Evolutionary conservation across 2,113 vertebrate species (phyloP).

Genomic region (Formicarius rufipectus): DNA sequence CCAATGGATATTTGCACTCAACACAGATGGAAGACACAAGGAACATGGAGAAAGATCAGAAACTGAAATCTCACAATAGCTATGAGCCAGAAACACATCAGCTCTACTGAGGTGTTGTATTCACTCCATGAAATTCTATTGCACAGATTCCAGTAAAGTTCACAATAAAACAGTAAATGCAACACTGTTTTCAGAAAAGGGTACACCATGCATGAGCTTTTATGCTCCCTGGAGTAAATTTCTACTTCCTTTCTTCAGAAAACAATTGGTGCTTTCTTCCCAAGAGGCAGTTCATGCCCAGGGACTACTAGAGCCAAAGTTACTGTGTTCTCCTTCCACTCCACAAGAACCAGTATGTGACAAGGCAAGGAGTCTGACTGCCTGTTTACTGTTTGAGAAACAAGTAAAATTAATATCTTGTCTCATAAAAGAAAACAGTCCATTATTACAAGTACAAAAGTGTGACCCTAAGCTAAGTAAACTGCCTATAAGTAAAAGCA

Average conservation of each 20-base stretch:
- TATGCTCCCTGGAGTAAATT: not conserved
- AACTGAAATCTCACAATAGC: not conserved
- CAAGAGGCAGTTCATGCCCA: not conserved
- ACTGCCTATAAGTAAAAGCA: not conserved
- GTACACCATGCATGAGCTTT: not conserved
- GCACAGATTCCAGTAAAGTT: not conserved
- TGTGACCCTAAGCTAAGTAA: not conserved
- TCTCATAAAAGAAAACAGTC: not conserved
- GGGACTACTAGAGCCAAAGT: rapidly evolving
- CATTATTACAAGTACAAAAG: not conserved
- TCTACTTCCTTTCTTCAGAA: not conserved
- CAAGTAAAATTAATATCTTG: not conserved
- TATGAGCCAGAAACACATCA: not conserved
- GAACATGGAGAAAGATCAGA: not conserved
- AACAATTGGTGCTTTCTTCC: not conserved
- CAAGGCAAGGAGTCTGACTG: not conserved
- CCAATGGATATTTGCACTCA: not conserved
- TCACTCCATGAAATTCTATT: not conserved
- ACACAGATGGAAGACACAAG: not conserved
- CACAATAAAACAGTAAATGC: not conserved
- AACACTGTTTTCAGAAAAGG: not conserved
- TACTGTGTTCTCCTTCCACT: not conserved
- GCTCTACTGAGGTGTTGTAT: not conserved
- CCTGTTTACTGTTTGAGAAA: not conserved
- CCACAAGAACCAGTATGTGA: rapidly evolving